A percentile compares a stretch with the other conserved stretches of the same genome.
Conservation (phyloP, 2,113 vertebrate genomes). For the Podiceps cristatus region DNA sequence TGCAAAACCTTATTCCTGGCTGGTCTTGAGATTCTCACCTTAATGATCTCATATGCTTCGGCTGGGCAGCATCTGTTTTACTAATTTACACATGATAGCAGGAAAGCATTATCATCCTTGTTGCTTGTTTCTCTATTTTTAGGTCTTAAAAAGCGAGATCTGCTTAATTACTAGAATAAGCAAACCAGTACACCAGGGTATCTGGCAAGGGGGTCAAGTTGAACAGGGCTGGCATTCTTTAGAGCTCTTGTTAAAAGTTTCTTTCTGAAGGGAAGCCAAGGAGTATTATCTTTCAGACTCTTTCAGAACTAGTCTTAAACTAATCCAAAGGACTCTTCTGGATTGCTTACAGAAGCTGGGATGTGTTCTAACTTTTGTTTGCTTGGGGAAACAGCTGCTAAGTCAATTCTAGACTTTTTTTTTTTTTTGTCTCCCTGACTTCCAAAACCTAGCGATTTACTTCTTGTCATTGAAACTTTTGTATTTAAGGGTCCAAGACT, state of each 20-base stretch:
- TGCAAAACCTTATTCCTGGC: background rate
- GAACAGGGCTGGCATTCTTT: background rate
- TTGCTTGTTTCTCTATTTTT: background rate
- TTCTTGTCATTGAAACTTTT: background rate
- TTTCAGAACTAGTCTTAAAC: background rate
- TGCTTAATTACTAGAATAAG: background rate
- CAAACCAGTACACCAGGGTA: background rate
- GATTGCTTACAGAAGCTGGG: background rate
- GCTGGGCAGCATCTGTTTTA: background rate
- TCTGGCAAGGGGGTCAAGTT: background rate
- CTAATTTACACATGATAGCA: background rate
- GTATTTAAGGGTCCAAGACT: background rate
- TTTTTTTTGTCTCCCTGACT: background rate
- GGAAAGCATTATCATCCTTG: background rate
- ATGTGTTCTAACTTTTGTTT: conserved; percentile 16
- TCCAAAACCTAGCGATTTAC: background rate
- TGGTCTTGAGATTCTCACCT: background rate
- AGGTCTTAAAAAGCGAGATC: background rate
- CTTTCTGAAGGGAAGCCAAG: background rate
- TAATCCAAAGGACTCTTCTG: background rate
- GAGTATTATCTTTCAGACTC: background rate
- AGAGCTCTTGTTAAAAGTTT: background rate
- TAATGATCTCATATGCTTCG: fast-evolving
- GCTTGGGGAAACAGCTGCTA: background rate
- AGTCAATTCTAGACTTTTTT: background rate